These are phyloP conservation scores for Isoperla grammatica DNA, from an alignment of 2,888 invertebrate genomes.

Conservation along the genomic window DNA sequence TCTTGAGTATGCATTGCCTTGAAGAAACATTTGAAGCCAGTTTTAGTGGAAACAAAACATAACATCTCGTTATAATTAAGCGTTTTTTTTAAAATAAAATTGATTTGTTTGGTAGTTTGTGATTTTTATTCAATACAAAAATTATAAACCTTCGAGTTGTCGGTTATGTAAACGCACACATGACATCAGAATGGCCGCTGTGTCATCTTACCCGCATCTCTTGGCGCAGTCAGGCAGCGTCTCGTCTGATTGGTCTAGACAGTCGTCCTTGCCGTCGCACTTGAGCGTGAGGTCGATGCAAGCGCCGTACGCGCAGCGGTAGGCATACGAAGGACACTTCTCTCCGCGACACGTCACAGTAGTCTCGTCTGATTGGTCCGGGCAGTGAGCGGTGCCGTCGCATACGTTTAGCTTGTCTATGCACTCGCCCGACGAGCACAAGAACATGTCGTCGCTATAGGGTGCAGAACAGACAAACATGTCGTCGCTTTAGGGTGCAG, in stretches of 20 bases:
- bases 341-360: neutral
- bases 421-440: conserved; percentile 23
- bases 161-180: too few species aligned
- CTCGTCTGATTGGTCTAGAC: conserved; percentile 35
- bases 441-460: neutral
- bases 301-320: conserved; percentile 36
- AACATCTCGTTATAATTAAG: too few species aligned
- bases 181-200: too few species aligned
- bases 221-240: conserved; percentile 21
- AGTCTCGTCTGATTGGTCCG: conserved; percentile 24
- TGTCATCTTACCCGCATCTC: conserved; percentile 7
- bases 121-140: too few species aligned
- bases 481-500: too few species aligned
- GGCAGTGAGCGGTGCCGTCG: conserved; percentile 22
- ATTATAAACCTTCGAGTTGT: too few species aligned
- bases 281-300: conserved; percentile 32
- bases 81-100: too few species aligned
- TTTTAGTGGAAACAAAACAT: too few species aligned
- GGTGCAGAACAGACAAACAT: neutral
- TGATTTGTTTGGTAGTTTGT: too few species aligned
- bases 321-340: conserved; percentile 26
- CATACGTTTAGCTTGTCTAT: conserved; percentile 17
- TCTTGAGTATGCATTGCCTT: too few species aligned
- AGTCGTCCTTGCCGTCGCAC: conserved; percentile 35
- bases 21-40: too few species aligned